phyloP scores from a whole-genome alignment of 35 echinoderm and acorn worm genomes.

The Holothuria glaberrima region DNA sequence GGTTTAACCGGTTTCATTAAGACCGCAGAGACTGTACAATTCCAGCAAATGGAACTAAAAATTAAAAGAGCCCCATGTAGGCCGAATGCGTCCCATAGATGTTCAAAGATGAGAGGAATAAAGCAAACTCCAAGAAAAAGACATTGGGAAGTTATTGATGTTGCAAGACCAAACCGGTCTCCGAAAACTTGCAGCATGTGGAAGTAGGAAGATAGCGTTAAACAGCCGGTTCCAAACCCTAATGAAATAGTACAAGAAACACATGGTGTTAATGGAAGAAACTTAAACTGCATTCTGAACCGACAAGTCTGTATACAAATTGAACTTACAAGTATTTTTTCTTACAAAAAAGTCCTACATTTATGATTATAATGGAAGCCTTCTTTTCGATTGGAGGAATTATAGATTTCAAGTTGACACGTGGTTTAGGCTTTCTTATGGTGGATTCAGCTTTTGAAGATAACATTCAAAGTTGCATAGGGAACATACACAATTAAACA shows the following conservation, averaged over 20 bases:
- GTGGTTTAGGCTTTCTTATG: too few species aligned
- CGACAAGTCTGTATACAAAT: too few species aligned
- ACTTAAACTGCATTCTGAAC: neutral
- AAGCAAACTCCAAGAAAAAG: constrained; percentile 6
- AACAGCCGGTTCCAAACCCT: constrained; percentile 16
- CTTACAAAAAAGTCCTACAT: too few species aligned
- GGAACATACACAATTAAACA: too few species aligned
- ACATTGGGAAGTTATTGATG: neutral
- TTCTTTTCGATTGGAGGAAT: too few species aligned
- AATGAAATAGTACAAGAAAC: neutral
- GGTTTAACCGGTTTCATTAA: neutral
- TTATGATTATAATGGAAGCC: too few species aligned
- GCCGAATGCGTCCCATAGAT: neutral
- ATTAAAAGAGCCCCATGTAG: neutral
- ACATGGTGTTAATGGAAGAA: neutral
- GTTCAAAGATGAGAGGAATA: neutral
- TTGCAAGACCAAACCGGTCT: constrained; percentile 7
- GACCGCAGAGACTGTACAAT: neutral
- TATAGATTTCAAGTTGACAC: too few species aligned
- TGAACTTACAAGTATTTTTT: too few species aligned
- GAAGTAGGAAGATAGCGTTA: neutral
- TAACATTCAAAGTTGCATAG: too few species aligned
- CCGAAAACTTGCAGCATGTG: neutral
- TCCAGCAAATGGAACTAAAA: constrained; percentile 10
- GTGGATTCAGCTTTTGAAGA: too few species aligned